These are phyloP conservation scores for Zaprionus tsacasi DNA, from an alignment of 1,140 invertebrate genomes.

Conservation along the genomic window DNA sequence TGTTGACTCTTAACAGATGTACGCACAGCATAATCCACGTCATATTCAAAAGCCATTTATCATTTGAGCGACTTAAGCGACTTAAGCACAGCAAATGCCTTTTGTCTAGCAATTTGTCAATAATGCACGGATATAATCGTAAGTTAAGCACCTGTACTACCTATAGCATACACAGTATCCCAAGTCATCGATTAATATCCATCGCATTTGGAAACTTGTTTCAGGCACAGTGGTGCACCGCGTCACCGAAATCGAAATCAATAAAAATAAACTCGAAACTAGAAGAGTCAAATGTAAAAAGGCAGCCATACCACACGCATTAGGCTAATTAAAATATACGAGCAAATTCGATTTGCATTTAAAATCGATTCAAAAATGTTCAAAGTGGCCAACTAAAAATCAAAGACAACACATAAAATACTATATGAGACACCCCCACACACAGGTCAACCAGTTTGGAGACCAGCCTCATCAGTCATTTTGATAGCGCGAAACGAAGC, in stretches of 20 bases:
- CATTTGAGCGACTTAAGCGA: constrained; percentile 38
- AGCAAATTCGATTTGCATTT: constrained; percentile 74
- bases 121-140: constrained; percentile 55
- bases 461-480: constrained; percentile 73
- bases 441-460: constrained; percentile 65
- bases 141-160: constrained; percentile 44
- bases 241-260: constrained; percentile 65
- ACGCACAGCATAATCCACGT: constrained; percentile 69
- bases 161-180: constrained; percentile 27
- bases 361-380: constrained; percentile 63
- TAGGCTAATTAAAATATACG: constrained; percentile 73
- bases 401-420: constrained; percentile 18
- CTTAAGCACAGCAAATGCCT: constrained; percentile 47
- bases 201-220: constrained; percentile 49
- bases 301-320: constrained; percentile 48
- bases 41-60: constrained; percentile 75
- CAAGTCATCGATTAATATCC: constrained; percentile 66
- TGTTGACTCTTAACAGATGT: constrained; percentile 73
- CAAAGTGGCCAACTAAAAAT: constrained; percentile 48
- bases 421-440: constrained; percentile 52
- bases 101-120: constrained; percentile 73
- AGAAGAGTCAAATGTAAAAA: constrained; percentile 48
- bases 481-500: constrained; percentile 66
- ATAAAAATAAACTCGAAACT: constrained; percentile 51
- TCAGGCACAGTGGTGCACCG: constrained; percentile 48